A percentile compares a stretch with the other conserved stretches of the same genome.
These are phyloP conservation scores for Ammospiza nelsoni DNA, from an alignment of 2,113 vertebrate species.

Conservation along the genomic window DNA sequence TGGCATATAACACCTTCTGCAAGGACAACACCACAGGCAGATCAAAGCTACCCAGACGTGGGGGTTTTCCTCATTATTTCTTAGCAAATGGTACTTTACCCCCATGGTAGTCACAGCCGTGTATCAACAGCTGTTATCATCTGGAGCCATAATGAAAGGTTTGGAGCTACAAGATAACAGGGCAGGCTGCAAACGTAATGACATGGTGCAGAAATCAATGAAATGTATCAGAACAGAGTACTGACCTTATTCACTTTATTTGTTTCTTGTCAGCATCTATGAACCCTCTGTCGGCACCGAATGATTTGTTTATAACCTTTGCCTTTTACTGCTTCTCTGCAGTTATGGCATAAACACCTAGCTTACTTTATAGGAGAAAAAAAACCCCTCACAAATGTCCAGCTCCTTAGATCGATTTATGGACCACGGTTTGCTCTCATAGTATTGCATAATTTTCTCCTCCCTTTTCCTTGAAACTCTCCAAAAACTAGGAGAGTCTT, in stretches of 20 bases:
- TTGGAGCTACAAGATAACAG: conserved; percentile 50
- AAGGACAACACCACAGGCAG: conserved; percentile 46
- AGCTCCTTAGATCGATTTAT: background rate
- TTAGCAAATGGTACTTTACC: conserved; percentile 67
- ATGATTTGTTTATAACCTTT: conserved; percentile 54
- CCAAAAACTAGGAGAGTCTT: background rate
- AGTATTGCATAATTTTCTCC: background rate
- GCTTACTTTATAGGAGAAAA: background rate
- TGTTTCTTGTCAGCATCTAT: conserved; percentile 46
- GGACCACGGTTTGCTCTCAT: background rate
- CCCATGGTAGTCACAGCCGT: background rate
- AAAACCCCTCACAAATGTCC: background rate
- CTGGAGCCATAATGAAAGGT: conserved; percentile 62
- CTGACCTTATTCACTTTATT: conserved; percentile 24
- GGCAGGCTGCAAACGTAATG: conserved; percentile 12
- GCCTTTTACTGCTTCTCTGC: conserved; percentile 44
- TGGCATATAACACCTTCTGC: background rate
- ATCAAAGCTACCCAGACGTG: conserved; percentile 59
- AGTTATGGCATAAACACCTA: conserved; percentile 10
- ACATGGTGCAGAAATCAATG: conserved; percentile 10
- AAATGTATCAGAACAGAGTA: conserved; percentile 48
- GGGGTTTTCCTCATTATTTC: conserved; percentile 31
- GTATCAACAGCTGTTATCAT: conserved; percentile 54
- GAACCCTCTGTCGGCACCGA: background rate
- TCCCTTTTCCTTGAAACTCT: background rate